These are phyloP conservation scores for Lepidurus couesii DNA, from an alignment of 1,140 invertebrate genomes.

Conservation along the genomic window DNA sequence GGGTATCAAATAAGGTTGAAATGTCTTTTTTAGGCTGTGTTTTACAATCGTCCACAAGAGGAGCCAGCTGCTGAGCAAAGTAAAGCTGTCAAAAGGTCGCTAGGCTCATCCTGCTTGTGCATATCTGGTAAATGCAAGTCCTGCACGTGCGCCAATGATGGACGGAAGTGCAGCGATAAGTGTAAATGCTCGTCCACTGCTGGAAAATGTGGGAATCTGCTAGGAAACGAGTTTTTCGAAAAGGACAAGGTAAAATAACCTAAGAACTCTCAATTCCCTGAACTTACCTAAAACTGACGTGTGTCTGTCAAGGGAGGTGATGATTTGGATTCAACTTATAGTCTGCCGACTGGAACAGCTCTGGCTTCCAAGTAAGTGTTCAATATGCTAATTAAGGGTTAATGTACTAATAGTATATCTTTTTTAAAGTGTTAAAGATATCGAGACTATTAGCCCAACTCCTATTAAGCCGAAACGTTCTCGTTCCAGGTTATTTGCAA, in stretches of 20 bases:
- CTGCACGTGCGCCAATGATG: background rate
- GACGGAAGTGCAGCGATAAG: background rate
- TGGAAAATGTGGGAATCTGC: background rate
- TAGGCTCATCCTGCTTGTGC: background rate
- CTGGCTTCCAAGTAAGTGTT: background rate
- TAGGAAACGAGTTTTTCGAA: background rate
- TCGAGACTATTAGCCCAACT: background rate
- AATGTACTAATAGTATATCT: background rate
- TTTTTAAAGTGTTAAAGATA: background rate
- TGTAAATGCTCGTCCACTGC: background rate
- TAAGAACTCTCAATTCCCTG: background rate
- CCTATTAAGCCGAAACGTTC: constrained; percentile 2
- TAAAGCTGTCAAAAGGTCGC: background rate
- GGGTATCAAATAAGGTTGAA: background rate
- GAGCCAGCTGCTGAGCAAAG: background rate
- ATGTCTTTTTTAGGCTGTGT: background rate
- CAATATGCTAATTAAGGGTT: background rate
- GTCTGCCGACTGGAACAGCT: background rate
- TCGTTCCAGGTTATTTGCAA: background rate
- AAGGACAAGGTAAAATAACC: background rate
- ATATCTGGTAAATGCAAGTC: background rate
- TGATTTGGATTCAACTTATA: background rate
- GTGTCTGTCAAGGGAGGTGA: background rate
- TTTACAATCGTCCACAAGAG: background rate
- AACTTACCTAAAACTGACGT: background rate